phyloP scores from a whole-genome alignment of 1,140 invertebrate genomes.

The Caerostris darwini region DNA sequence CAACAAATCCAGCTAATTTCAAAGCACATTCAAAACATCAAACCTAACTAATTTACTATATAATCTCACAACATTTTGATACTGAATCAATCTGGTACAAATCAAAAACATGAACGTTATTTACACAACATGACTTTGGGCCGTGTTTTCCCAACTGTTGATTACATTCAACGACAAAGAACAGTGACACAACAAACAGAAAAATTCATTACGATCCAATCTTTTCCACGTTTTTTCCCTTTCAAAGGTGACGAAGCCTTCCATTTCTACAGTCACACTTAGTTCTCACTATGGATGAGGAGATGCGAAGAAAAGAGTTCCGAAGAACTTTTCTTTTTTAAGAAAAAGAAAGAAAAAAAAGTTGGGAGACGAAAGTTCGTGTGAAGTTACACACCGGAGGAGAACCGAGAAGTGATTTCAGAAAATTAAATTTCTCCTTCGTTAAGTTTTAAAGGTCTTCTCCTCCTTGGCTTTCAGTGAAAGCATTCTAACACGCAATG shows the following conservation, averaged over 20 bases:
- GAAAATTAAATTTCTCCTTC: conserved; percentile 57
- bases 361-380: background rate
- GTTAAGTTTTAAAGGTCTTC: background rate
- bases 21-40: too few relatives aligned
- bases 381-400: background rate
- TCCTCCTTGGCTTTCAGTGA: background rate
- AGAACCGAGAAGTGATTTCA: background rate
- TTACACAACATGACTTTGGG: too few relatives aligned
- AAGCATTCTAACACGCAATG: background rate
- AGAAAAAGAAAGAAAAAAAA: conserved; percentile 12
- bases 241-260: background rate
- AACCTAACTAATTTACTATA: background rate
- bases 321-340: background rate
- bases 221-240: background rate
- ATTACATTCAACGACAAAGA: background rate
- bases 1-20: too few relatives aligned
- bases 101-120: too few relatives aligned
- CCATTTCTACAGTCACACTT: background rate
- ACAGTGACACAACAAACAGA: background rate
- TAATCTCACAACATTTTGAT: background rate
- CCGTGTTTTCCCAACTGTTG: too few relatives aligned
- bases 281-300: background rate
- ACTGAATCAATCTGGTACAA: background rate
- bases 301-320: background rate
- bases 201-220: background rate